phyloP scores from a whole-genome alignment of 1,140 invertebrate genomes.

The Solenopsis invicta region DNA sequence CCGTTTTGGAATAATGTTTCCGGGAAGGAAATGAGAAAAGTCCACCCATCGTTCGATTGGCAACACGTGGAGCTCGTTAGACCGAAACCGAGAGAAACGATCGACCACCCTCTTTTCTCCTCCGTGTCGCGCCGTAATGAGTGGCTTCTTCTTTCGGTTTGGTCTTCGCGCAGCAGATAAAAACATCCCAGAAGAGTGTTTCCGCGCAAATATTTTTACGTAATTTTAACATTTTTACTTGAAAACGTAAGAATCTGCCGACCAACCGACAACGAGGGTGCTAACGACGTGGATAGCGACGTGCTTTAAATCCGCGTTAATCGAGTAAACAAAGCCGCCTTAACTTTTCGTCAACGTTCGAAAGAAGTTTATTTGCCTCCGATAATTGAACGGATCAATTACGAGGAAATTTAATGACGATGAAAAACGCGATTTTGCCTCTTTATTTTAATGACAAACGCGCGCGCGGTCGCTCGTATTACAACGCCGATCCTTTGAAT shows the following conservation, averaged over 20 bases:
- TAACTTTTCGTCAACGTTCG: neutral
- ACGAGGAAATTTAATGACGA: conserved; percentile 1
- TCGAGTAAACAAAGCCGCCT: neutral
- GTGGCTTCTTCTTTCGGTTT: neutral
- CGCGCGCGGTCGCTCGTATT: neutral
- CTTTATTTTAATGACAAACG: neutral
- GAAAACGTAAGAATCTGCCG: neutral
- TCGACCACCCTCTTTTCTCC: neutral
- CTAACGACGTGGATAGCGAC: too few species aligned
- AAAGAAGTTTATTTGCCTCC: neutral
- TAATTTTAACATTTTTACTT: too few species aligned
- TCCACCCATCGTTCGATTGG: conserved; percentile 51
- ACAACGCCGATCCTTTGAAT: neutral
- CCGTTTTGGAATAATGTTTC: conserved; percentile 40
- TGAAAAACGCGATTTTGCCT: neutral
- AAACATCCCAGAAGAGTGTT: neutral
- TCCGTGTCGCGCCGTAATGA: neutral
- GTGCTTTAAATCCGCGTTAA: neutral
- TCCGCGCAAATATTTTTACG: neutral
- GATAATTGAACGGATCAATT: conserved; percentile 5
- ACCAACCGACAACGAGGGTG: neutral
- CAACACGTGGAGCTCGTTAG: conserved; percentile 70
- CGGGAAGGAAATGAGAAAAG: conserved; percentile 24
- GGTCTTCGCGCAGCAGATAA: neutral
- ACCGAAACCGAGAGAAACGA: conserved; percentile 34